These are phyloP conservation scores for Subanguina moxae DNA, from an alignment of 1,140 invertebrate genomes.

Conservation along the genomic window DNA sequence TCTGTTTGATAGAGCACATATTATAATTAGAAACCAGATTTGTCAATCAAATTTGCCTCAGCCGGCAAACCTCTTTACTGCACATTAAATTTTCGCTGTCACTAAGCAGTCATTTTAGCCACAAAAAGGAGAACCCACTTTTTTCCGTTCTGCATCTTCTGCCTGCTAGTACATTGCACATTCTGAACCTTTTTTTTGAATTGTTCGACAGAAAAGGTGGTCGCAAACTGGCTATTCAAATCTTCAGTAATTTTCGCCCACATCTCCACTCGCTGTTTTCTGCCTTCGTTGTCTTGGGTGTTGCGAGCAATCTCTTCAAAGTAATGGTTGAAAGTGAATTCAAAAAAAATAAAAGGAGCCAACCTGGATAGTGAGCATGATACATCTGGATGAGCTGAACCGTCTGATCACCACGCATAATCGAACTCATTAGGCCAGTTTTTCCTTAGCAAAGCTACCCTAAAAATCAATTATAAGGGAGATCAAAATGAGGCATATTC, in stretches of 20 bases:
- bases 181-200: conserved; percentile 40
- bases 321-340: too few relatives aligned
- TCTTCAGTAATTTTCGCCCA: conserved; percentile 32
- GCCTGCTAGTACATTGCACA: conserved; percentile 39
- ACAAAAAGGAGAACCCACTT: conserved; percentile 14
- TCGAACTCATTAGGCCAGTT: conserved; percentile 7
- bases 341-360: too few relatives aligned
- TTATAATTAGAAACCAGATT: too few relatives aligned
- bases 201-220: conserved; percentile 37
- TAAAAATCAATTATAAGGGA: too few relatives aligned
- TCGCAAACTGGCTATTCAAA: conserved; percentile 22
- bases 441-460: too few relatives aligned
- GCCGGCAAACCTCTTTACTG: background rate
- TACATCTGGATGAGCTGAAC: conserved; percentile 36
- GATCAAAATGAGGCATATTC: too few relatives aligned
- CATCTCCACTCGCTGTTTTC: conserved; percentile 25
- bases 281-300: conserved; percentile 32
- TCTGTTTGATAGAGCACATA: too few relatives aligned
- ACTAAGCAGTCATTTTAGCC: too few relatives aligned
- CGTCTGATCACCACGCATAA: conserved; percentile 37
- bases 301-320: conserved; percentile 40
- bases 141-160: conserved; percentile 32
- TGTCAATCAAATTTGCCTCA: background rate
- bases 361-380: conserved; percentile 31
- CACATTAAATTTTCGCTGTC: too few relatives aligned